Evolutionary conservation across 2,888 invertebrate species (phyloP), one percentile per base, ranked within the genome.

Genomic region (Brenthis ino): DNA sequence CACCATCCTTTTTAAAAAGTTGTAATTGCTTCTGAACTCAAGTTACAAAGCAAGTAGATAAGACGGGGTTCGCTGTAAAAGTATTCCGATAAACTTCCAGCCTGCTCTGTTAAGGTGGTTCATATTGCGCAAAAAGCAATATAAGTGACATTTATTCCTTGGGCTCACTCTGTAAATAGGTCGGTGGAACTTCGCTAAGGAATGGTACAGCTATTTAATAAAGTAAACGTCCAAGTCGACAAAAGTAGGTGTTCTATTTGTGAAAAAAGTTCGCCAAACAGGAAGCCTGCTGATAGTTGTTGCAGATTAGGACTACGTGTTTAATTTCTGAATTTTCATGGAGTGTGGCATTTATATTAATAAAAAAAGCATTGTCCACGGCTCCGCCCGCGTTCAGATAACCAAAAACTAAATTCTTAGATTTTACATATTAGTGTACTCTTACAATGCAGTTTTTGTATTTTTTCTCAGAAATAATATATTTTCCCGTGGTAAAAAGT

Each of bases 151-250:
- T 74, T 76, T 64, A 73, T 75, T 77, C 71, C 74, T 74, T 73
- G 69, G 73, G 72, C 68, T 72, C 75, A 43, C 37, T 76, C 70
- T 69, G 74, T 77, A 83, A 81, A 79, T 80, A 80, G 82, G 81
- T 79, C 80, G 77, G 73, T 74, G 77, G 76, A 79, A 80, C 77
- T 80, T 72, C 72, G 75, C 64, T 64, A 76, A 81, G 76, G 73
- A 75, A 75, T 77, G 80, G 78, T 78, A 81, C 76, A 74, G 79
- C 79, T 82, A 80, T 84, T 84, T 84, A 83, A 85, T 85, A 82
- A 82, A 83, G 79, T 78, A 74, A 76, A 77, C 77, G 77, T 76
- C 77, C 67, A 71, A 75, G 74, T 70, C 69, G 70, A 76, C 72
- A 72, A 77, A 79, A 83, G 77, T 80, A 76, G 79, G 78, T 76